Evolutionary conservation across 2,113 vertebrate genomes (phyloP).

Genomic region (Solenodon paradoxus): DNA sequence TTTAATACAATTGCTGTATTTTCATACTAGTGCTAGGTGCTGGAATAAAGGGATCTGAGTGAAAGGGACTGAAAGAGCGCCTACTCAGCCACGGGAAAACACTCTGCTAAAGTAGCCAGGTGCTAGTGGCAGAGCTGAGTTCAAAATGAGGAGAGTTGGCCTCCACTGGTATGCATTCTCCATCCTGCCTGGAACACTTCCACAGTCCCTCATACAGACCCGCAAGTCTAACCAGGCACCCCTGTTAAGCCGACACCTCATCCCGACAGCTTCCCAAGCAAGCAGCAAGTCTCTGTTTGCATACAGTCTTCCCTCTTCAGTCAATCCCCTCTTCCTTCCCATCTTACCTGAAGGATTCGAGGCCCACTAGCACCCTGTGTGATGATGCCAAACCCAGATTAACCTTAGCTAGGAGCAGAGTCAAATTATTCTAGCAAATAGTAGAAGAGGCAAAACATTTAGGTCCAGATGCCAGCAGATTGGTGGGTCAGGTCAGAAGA

Average conservation of each 20-base stretch:
- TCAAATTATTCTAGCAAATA: neutral
- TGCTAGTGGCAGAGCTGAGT: neutral
- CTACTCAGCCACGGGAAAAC: neutral
- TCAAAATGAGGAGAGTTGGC: neutral
- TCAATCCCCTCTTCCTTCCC: neutral
- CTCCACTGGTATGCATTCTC: neutral
- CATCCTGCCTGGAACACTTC: neutral
- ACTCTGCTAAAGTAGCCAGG: neutral
- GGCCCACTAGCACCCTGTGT: neutral
- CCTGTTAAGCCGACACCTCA: neutral
- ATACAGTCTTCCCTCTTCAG: neutral
- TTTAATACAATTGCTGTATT: neutral
- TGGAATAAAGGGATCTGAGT: neutral
- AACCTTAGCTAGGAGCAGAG: neutral
- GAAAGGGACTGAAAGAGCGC: neutral
- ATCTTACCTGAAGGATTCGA: neutral
- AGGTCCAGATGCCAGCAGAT: neutral
- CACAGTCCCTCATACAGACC: neutral
- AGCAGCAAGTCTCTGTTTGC: fast-evolving
- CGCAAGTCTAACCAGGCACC: too few relatives aligned
- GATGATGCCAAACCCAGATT: neutral
- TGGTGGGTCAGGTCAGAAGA: neutral
- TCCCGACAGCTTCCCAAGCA: neutral
- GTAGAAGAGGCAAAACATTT: neutral
- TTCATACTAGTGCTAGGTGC: neutral